A percentile compares a stretch with the other conserved stretches of the same genome.
These are phyloP conservation scores for Nebria ingens DNA, from an alignment of 1,140 invertebrate genomes.

Conservation along the genomic window DNA sequence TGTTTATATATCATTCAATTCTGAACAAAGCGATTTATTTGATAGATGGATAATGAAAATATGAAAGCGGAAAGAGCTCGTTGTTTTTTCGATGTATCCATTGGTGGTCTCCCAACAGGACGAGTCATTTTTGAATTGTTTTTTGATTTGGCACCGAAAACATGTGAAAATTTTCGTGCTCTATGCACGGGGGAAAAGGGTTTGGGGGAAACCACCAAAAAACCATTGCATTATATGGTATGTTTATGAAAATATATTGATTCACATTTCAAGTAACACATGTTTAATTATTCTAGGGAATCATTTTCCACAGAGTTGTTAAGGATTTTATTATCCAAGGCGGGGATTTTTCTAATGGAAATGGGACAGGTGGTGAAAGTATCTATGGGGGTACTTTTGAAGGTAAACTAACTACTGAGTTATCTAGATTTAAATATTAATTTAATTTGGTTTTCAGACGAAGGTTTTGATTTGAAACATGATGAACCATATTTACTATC, in stretches of 20 bases:
- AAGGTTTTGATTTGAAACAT: slow-evolving; percentile 84
- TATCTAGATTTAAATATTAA: not conserved
- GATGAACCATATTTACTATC: slow-evolving; percentile 77
- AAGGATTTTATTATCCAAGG: slow-evolving; percentile 89
- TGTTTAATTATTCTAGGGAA: slow-evolving; percentile 52
- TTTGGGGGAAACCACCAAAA: slow-evolving; percentile 57
- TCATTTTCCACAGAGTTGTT: slow-evolving; percentile 83
- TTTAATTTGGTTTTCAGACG: slow-evolving; percentile 51
- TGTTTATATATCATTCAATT: no score
- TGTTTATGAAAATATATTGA: not conserved
- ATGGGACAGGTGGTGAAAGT: slow-evolving; percentile 85
- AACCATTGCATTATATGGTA: slow-evolving; percentile 62
- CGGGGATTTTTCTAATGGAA: slow-evolving; percentile 78
- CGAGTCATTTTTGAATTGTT: slow-evolving; percentile 91
- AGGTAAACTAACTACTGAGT: slow-evolving; percentile 40
- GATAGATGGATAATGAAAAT: slow-evolving; percentile 13
- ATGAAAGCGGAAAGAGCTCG: slow-evolving; percentile 41
- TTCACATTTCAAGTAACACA: not conserved
- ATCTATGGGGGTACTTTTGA: slow-evolving; percentile 85
- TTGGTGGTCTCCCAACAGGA: slow-evolving; percentile 77
- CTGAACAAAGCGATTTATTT: no score
- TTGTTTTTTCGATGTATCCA: slow-evolving; percentile 86
- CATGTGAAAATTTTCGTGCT: slow-evolving; percentile 86
- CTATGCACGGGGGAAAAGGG: slow-evolving; percentile 86
- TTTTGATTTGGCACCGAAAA: slow-evolving; percentile 85